These are phyloP conservation scores for Diachasmimorpha longicaudata DNA, from an alignment of 1,140 invertebrate species.

Conservation along the genomic window DNA sequence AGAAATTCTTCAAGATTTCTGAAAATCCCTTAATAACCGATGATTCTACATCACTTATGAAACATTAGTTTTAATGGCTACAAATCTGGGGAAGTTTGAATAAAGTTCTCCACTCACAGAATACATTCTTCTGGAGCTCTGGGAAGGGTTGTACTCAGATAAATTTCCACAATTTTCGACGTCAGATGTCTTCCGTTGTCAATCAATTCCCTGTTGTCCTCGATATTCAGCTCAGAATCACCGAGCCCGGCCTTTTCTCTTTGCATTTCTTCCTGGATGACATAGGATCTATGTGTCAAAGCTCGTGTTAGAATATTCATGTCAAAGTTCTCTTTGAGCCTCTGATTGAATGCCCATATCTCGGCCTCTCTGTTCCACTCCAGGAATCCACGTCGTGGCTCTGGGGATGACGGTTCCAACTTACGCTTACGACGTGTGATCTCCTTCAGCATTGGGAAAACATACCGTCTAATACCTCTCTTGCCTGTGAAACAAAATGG, in stretches of 20 bases:
- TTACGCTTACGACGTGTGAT: conserved; percentile 58
- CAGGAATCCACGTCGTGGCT: conserved; percentile 68
- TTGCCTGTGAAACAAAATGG: conserved; percentile 31
- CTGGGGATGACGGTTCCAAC: conserved; percentile 45
- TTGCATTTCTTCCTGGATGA: conserved; percentile 73
- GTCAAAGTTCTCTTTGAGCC: conserved; percentile 86
- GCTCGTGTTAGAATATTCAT: conserved; percentile 73
- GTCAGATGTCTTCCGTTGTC: conserved; percentile 70
- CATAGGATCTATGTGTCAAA: conserved; percentile 81
- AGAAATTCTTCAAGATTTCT: too few species aligned
- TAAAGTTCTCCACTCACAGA: conserved; percentile 52
- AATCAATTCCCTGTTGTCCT: conserved; percentile 74
- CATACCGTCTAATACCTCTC: conserved; percentile 62
- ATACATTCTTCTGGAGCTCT: conserved; percentile 76
- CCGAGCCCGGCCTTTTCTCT: conserved; percentile 74
- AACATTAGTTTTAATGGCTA: too few species aligned
- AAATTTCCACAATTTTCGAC: conserved; percentile 65
- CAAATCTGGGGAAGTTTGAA: not conserved
- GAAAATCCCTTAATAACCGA: too few species aligned
- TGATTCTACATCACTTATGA: too few species aligned
- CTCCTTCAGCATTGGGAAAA: conserved; percentile 63
- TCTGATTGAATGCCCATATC: conserved; percentile 84
- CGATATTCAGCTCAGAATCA: conserved; percentile 64
- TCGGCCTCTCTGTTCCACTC: conserved; percentile 92
- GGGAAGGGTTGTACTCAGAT: conserved; percentile 71